Evolutionary conservation across 2,113 vertebrate species (phyloP).

Genomic region (Hylia prasina): DNA sequence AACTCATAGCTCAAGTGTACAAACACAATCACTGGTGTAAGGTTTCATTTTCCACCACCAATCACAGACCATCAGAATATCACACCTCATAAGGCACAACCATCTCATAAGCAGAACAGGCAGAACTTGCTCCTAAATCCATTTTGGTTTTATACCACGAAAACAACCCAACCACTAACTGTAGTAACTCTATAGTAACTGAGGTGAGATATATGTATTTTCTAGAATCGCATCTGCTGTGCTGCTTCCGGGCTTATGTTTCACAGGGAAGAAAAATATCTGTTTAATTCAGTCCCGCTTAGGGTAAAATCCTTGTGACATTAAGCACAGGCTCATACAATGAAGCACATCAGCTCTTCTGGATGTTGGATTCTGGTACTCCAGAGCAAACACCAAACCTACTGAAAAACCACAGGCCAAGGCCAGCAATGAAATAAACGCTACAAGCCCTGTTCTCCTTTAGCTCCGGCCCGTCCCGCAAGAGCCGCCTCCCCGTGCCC

Average conservation of each 20-base stretch:
- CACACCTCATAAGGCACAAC: not conserved
- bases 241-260: not conserved
- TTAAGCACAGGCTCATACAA: not conserved
- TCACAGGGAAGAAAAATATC: not conserved
- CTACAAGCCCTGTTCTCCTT: fast-evolving
- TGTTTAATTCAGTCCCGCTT: not conserved
- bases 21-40: not conserved
- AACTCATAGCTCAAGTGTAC: not conserved
- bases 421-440: not conserved
- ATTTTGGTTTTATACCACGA: not conserved
- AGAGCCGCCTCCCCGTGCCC: not conserved
- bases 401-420: fast-evolving
- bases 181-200: not conserved
- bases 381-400: not conserved
- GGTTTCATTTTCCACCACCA: not conserved
- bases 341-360: fast-evolving
- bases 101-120: not conserved
- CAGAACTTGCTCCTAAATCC: not conserved
- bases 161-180: not conserved
- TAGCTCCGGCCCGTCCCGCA: not conserved
- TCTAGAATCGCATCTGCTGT: not conserved
- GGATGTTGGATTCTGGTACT: not conserved
- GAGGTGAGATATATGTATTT: not conserved
- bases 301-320: not conserved
- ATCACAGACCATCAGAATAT: not conserved